Evolutionary conservation across 2,113 vertebrate species (phyloP).

Genomic region (zebrafish (Danio rerio)): DNA sequence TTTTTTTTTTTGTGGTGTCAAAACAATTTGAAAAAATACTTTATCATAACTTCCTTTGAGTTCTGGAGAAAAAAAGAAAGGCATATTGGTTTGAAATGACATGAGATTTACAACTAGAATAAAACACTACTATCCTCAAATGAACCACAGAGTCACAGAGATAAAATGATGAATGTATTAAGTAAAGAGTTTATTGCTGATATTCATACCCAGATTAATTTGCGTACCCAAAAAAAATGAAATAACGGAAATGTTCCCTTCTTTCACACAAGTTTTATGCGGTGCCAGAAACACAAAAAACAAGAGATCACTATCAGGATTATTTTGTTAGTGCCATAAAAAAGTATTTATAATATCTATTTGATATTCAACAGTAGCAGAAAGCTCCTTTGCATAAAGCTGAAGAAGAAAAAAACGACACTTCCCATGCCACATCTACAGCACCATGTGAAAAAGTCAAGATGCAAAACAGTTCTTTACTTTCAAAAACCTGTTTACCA

Average conservation of each 20-base stretch:
- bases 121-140: neutral
- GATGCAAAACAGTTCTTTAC: slow-evolving; percentile 54
- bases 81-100: no score
- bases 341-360: neutral
- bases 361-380: neutral
- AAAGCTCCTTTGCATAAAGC: slow-evolving; percentile 54
- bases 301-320: slow-evolving; percentile 17
- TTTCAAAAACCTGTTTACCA: slow-evolving; percentile 51
- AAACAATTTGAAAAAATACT: no score
- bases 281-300: neutral
- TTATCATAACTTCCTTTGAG: no score
- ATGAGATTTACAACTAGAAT: no score
- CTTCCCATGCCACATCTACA: neutral
- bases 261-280: neutral
- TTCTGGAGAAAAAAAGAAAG: no score
- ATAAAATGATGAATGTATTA: neutral
- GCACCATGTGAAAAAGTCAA: slow-evolving; percentile 21
- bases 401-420: neutral
- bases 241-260: slow-evolving; percentile 30
- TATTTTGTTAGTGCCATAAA: neutral
- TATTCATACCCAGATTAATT: slow-evolving; percentile 1
- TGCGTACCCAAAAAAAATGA: neutral
- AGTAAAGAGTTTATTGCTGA: neutral
- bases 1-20: no score
- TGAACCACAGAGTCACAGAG: neutral